Percentiles rank a stretch among this genome's conserved stretches.
These are phyloP conservation scores for Callopanchax toddi DNA, from an alignment of 2,113 vertebrate species.

Conservation along the genomic window DNA sequence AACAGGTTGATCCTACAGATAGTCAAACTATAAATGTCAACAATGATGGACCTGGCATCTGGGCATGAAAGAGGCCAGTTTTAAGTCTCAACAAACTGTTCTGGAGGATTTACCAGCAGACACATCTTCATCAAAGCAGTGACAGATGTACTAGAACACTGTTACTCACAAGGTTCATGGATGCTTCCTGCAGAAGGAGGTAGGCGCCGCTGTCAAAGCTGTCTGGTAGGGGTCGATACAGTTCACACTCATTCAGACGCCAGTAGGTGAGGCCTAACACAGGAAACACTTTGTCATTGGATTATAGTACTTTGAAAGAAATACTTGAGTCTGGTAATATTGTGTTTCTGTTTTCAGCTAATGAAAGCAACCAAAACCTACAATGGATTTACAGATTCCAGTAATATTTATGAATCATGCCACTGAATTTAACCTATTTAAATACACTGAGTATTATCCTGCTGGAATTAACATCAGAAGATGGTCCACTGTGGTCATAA, in stretches of 20 bases:
- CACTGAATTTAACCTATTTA: too few species aligned
- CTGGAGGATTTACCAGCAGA: neutral
- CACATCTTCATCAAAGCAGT: neutral
- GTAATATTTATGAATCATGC: too few species aligned
- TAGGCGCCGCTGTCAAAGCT: slow-evolving; percentile 79
- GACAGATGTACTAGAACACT: neutral
- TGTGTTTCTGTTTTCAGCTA: too few species aligned
- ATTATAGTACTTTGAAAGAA: neutral
- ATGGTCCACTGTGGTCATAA: too few species aligned
- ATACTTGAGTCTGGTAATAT: too few species aligned
- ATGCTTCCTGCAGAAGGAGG: slow-evolving; percentile 69
- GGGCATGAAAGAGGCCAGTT: neutral
- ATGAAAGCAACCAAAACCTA: too few species aligned
- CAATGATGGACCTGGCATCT: neutral
- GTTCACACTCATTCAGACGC: slow-evolving; percentile 88
- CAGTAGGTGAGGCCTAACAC: slow-evolving; percentile 88
- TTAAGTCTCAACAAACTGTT: neutral
- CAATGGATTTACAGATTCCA: too few species aligned
- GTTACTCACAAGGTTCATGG: slow-evolving; percentile 78
- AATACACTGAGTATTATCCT: too few species aligned
- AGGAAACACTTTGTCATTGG: neutral
- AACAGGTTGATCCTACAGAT: neutral
- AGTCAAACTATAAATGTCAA: neutral
- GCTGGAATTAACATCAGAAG: too few species aligned
- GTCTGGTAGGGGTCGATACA: slow-evolving; percentile 85